Conservation (phyloP, 2,888 invertebrate genomes). For the Hyles lineata region DNA sequence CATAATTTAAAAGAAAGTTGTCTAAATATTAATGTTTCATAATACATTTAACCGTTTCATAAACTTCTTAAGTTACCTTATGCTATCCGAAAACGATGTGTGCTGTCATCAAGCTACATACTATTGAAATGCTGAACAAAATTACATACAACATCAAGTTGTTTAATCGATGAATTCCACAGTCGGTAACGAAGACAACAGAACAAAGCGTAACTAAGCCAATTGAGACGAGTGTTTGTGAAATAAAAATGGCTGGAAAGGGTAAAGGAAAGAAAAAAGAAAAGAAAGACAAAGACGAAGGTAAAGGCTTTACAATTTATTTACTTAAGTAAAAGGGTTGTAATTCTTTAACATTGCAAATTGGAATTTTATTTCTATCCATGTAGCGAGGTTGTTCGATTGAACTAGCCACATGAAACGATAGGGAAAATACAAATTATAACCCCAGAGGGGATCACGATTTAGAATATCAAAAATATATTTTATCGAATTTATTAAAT, state of each 20-base stretch:
- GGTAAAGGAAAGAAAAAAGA: slow-evolving; percentile 80
- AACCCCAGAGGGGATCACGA: no score
- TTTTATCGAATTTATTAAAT: no score
- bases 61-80: no score
- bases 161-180: slow-evolving; percentile 51
- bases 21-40: no score
- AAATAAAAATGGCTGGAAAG: slow-evolving; percentile 64
- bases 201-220: slow-evolving; percentile 30
- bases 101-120: background rate
- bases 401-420: no score
- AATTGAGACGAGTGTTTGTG: slow-evolving; percentile 19
- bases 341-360: background rate
- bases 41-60: no score
- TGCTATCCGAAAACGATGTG: background rate
- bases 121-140: background rate
- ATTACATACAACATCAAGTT: slow-evolving; percentile 25
- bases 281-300: slow-evolving; percentile 79
- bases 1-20: no score
- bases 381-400: background rate
- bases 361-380: background rate
- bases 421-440: no score
- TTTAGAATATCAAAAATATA: no score
- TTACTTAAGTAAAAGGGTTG: background rate
- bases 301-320: slow-evolving; percentile 35
- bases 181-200: slow-evolving; percentile 37